phyloP scores from a whole-genome alignment of 2,797 vertebrate genomes.

The Hyperoplus lanceolatus region DNA sequence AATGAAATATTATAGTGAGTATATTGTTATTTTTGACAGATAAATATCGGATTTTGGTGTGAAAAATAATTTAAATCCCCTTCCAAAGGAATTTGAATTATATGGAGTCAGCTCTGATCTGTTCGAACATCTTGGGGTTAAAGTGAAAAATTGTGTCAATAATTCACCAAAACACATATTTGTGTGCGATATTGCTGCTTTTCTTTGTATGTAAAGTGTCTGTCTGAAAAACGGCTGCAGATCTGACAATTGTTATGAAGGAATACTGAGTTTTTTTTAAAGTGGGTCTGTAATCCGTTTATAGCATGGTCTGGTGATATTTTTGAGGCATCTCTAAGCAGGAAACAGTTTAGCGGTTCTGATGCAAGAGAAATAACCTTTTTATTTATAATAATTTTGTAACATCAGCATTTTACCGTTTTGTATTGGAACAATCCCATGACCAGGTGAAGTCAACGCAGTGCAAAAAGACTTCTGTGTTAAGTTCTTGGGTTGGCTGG shows the following conservation, averaged over 20 bases:
- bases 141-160: neutral
- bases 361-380: neutral
- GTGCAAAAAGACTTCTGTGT: neutral
- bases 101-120: neutral
- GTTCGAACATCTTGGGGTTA: neutral
- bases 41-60: neutral
- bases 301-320: neutral
- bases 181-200: neutral
- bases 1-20: neutral
- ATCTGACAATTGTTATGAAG: neutral
- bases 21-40: neutral
- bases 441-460: too few relatives aligned
- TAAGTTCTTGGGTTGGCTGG: neutral
- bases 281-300: neutral
- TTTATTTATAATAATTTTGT: neutral
- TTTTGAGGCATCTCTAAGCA: neutral
- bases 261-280: slow-evolving; percentile 3
- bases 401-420: slow-evolving; percentile 12
- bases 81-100: neutral
- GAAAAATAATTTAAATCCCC: neutral
- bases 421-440: neutral
- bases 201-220: neutral
- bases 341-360: neutral
- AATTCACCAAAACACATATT: neutral
- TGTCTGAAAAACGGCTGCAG: neutral